A percentile compares a stretch with the other conserved stretches of the same genome.
phyloP scores from a whole-genome alignment of 2,797 vertebrate species.

The Sebastes trivittatus region DNA sequence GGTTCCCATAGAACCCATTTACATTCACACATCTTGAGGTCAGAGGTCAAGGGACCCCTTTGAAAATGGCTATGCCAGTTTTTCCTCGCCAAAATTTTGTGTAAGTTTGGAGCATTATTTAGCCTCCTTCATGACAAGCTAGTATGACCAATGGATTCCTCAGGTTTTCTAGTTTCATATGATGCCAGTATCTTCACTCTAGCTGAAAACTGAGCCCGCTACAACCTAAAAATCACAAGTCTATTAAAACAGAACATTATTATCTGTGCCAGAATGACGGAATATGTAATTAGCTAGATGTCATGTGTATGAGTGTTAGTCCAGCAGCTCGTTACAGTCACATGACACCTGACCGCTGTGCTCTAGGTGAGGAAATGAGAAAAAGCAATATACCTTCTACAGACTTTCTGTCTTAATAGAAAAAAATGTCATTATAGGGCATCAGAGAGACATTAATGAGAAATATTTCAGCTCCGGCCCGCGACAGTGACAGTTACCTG shows the following conservation, averaged over 20 bases:
- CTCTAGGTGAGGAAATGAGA: slow-evolving; percentile 5
- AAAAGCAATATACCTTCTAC: slow-evolving; percentile 6
- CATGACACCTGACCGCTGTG: background rate
- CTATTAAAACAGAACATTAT: background rate
- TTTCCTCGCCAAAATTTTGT: rapidly evolving
- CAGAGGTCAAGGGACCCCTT: rapidly evolving
- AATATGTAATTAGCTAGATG: slow-evolving; percentile 11
- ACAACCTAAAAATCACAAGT: background rate
- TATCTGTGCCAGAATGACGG: background rate
- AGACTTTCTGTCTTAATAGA: slow-evolving; percentile 34
- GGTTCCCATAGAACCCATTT: too few species aligned
- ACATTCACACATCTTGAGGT: too few species aligned
- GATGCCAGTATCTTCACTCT: too few species aligned
- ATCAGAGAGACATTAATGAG: slow-evolving; percentile 46
- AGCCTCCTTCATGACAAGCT: too few species aligned
- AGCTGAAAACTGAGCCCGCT: rapidly evolving
- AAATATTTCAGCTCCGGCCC: slow-evolving; percentile 10
- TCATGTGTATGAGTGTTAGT: slow-evolving; percentile 1
- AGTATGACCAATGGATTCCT: too few species aligned
- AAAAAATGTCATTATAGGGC: slow-evolving; percentile 31
- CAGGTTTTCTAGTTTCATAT: too few species aligned
- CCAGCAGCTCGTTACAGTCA: background rate
- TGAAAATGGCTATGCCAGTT: too few species aligned
- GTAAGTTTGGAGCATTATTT: rapidly evolving
- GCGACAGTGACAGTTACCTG: slow-evolving; percentile 82